Evolutionary conservation across 2,113 vertebrate genomes (phyloP).

Genomic region (Corythornis madagascariensis): DNA sequence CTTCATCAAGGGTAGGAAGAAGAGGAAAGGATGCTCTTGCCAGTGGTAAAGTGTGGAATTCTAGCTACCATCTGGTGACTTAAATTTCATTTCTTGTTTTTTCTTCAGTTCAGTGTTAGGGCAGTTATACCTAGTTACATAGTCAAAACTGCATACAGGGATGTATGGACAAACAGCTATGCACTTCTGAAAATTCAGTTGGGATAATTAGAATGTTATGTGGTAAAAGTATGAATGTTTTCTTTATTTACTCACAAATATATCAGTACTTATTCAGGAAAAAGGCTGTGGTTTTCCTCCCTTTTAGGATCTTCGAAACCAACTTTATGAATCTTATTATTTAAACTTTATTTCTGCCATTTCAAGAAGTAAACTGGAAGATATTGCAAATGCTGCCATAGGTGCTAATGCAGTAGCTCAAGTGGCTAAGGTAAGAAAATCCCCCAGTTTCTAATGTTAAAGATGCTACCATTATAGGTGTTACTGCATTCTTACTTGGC

Average conservation of each 20-base stretch:
- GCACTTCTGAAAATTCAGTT: background rate
- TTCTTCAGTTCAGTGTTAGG: background rate
- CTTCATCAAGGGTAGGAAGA: background rate
- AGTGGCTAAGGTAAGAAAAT: conserved; percentile 90
- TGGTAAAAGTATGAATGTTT: background rate
- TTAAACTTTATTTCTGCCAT: conserved; percentile 99
- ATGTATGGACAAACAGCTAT: background rate
- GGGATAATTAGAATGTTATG: background rate
- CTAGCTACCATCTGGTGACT: background rate
- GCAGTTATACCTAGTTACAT: background rate
- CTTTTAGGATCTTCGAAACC: conserved; percentile 92
- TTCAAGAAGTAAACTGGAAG: conserved; percentile 97
- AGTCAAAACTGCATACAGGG: background rate
- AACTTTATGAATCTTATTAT: conserved; percentile 95
- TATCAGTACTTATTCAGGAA: background rate
- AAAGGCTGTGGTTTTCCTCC: conserved; percentile 8
- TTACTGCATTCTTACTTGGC: background rate
- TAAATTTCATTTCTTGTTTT: background rate
- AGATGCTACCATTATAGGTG: background rate
- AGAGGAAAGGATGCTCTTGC: background rate
- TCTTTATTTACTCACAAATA: background rate
- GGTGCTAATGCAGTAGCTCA: conserved; percentile 90
- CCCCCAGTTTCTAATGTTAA: background rate
- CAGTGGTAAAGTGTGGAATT: background rate
- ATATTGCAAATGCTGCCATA: conserved; percentile 95